phyloP scores from a whole-genome alignment of 2,797 vertebrate genomes.

The Megaceryle alcyon region DNA sequence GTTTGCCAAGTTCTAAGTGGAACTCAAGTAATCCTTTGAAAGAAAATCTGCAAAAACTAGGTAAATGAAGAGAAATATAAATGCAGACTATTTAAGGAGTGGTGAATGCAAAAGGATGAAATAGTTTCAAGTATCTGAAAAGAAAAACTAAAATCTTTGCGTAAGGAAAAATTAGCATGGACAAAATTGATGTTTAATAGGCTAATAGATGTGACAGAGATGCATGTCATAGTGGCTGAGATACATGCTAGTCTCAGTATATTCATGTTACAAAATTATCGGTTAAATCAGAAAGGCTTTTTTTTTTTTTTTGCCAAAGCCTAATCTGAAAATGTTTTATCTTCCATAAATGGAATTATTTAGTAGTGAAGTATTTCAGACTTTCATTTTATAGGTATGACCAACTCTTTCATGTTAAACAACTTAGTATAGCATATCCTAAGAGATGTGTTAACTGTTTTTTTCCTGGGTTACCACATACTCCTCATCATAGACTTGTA shows the following conservation, averaged over 20 bases:
- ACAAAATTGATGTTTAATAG: accelerated
- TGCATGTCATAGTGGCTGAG: background rate
- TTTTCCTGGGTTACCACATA: background rate
- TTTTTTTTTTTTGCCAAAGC: background rate
- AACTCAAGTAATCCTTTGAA: background rate
- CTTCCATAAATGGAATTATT: background rate
- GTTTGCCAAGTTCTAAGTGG: background rate
- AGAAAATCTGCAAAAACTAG: background rate
- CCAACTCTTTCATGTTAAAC: background rate
- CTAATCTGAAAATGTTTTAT: background rate
- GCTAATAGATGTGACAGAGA: background rate
- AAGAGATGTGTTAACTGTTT: background rate
- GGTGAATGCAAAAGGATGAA: background rate
- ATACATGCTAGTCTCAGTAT: background rate
- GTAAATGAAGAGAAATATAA: background rate
- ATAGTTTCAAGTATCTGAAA: background rate
- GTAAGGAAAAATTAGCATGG: accelerated
- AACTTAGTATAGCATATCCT: background rate
- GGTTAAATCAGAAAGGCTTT: background rate
- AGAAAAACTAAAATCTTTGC: background rate
- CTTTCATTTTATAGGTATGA: background rate
- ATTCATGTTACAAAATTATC: background rate
- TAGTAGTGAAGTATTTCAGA: background rate
- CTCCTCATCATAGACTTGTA: background rate
- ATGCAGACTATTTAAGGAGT: background rate